Evolutionary conservation across 2,797 vertebrate species (phyloP).

Genomic region (Eupleurogrammus muticus): DNA sequence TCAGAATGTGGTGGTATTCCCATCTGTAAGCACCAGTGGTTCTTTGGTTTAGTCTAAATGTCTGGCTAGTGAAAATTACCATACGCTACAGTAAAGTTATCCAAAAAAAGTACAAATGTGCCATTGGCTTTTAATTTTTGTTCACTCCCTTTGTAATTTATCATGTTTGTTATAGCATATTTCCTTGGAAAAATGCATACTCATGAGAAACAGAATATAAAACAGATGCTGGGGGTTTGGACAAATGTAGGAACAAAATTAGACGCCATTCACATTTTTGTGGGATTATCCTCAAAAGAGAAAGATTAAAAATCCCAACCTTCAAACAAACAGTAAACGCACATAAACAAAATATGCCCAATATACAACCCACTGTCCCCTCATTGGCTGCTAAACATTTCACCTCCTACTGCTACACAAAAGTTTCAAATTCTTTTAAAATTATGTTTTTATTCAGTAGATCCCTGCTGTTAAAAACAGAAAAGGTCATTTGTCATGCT

Average conservation of each 20-base stretch:
- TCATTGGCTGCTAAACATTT: conserved; percentile 5
- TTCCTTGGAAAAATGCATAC: conserved; percentile 15
- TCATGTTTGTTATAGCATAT: conserved; percentile 33
- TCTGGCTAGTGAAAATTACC: conserved; percentile 46
- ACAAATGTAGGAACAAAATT: too few relatives aligned
- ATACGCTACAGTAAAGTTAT: conserved; percentile 30
- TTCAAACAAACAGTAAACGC: conserved; percentile 1
- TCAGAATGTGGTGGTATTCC: conserved; percentile 24
- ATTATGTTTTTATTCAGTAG: conserved; percentile 16
- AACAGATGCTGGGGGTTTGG: conserved; percentile 40
- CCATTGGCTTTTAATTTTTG: conserved; percentile 32
- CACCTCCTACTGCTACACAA: not conserved
- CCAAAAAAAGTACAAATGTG: conserved; percentile 37
- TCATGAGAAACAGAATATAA: conserved; percentile 35
- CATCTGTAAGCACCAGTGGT: conserved; percentile 36
- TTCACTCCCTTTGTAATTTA: conserved; percentile 37
- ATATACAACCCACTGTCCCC: not conserved
- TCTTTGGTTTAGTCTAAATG: conserved; percentile 46
- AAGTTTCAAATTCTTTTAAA: conserved; percentile 11
- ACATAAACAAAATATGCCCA: too few relatives aligned
- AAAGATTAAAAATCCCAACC: conserved; percentile 12
- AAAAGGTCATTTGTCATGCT: not conserved
- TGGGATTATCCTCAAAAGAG: not conserved
- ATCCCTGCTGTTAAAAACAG: not conserved
- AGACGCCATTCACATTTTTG: conserved; percentile 11